A percentile compares a stretch with the other conserved stretches of the same genome.
phyloP scores from a whole-genome alignment of 1,140 invertebrate genomes.

The Lithobius niger region DNA sequence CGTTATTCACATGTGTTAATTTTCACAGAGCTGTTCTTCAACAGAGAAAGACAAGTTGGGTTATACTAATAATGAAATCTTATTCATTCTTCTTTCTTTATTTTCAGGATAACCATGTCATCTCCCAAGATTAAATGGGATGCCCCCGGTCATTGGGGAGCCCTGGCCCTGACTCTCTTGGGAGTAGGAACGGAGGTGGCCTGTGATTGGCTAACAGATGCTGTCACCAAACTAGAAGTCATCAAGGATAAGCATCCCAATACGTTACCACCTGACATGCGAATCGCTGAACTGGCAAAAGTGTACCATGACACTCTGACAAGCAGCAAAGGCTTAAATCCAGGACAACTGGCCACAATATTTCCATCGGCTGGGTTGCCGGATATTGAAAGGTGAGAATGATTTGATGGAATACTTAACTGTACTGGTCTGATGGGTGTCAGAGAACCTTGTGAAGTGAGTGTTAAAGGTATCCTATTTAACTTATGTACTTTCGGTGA shows the following conservation, averaged over 20 bases:
- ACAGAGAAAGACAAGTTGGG: no score
- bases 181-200: slow-evolving; percentile 2
- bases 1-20: no score
- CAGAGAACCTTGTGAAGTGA: no score
- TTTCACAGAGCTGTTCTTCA: no score
- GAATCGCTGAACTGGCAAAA: slow-evolving; percentile 4
- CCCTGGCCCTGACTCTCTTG: not conserved
- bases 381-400: not conserved
- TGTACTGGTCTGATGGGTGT: no score
- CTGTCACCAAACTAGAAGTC: not conserved
- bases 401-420: not conserved
- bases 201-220: not conserved
- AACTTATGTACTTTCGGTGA: no score
- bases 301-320: not conserved
- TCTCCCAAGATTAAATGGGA: slow-evolving; percentile 6
- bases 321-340: not conserved
- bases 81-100: not conserved
- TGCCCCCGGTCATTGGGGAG: slow-evolving; percentile 2
- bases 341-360: not conserved
- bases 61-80: no score
- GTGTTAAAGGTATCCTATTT: no score
- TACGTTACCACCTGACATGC: not conserved
- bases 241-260: not conserved
- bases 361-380: not conserved
- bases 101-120: not conserved